Conservation (phyloP, 2,113 vertebrate genomes). For the Herpetotheres cachinnans region DNA sequence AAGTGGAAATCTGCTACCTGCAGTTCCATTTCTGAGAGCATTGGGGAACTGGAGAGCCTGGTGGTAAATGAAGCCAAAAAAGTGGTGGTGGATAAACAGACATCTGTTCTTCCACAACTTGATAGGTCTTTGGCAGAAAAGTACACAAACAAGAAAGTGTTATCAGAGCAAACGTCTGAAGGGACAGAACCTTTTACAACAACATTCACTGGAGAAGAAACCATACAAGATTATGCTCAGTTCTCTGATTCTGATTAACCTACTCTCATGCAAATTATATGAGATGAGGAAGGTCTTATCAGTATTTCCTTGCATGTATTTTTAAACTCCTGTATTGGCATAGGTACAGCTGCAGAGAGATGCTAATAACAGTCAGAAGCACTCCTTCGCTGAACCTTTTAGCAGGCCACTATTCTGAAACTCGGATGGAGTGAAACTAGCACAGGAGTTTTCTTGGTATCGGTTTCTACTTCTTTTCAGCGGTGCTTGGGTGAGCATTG, state of each 20-base stretch:
- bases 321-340: background rate
- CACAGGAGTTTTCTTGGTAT: background rate
- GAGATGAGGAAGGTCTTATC: background rate
- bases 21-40: background rate
- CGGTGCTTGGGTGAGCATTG: background rate
- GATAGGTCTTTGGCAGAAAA: background rate
- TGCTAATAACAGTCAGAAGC: background rate
- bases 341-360: background rate
- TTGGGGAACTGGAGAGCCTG: background rate
- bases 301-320: background rate
- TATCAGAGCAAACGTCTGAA: background rate
- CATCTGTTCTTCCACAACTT: background rate
- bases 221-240: background rate
- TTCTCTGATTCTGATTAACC: background rate
- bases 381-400: background rate
- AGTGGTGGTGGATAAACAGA: background rate
- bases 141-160: background rate
- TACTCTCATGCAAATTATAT: background rate
- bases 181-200: background rate
- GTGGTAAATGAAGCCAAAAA: background rate
- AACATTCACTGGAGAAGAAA: background rate
- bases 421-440: background rate
- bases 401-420: background rate
- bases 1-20: background rate
- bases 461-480: background rate